Base-by-base conservation (phyloP, 2,888 invertebrate genomes). In the Sphecodes monilicornis region DNA sequence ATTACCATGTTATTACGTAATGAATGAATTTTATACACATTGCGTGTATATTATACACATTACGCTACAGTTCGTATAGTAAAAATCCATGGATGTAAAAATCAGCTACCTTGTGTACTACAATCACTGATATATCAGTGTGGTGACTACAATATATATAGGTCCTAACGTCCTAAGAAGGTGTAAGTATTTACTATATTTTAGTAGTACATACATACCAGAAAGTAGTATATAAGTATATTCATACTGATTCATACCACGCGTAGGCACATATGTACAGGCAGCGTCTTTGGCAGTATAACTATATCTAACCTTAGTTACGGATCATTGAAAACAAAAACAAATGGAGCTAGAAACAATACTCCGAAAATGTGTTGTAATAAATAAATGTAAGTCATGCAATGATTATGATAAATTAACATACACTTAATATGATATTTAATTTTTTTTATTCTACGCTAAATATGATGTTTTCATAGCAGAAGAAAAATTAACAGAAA, bases 301-400 rank as follows among this genome's bases (percentile, higher is more conserved):
- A 64, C 1, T 72, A 50, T 76, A 84, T 78, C 41, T 84, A 84
- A 84, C 60, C 57, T 78, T 71, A 72, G 26, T 68, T 76, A 76
- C 46, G 3, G 46, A n/a, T 46, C 18, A 54, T 68, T 78, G 64
- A 70, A 76, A 77, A 80, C 41, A 57, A 57, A 80, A 71, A 74
- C 41, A 73, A 86, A 93, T 93, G 93, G 93, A 93, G 75, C 84
- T 93, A 26, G 88, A 91, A 71, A 80, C 90, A 41, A 57, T 93
- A 43, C 85, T 93, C 5, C 88, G 83, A 60, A 92, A 89, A 76
- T 86, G 84, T 76, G 78, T 78, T 57, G 84, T 77, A 22, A 74
- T 50, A 26, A 90, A 90, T 70, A 91, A 91, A 88, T 79, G 93
- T 93, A 89, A 90, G 43, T 76, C 5, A 26, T 32, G 11, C 46